Evolutionary conservation across 2,888 invertebrate species (phyloP).

Genomic region (Epirrita christyi): DNA sequence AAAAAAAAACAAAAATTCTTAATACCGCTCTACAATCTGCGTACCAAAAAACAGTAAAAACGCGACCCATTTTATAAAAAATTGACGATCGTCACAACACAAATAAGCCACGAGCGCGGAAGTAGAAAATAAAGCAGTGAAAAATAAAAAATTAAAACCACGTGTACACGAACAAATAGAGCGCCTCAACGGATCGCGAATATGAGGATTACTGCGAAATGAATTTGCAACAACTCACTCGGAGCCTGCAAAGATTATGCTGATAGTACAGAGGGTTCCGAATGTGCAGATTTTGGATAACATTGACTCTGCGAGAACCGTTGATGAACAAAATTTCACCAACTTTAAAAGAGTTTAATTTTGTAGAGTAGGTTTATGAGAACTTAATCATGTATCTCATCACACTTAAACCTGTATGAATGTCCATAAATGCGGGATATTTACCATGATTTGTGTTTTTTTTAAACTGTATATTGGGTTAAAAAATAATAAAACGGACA

Average conservation of each 20-base stretch:
- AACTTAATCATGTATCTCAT: too few relatives aligned
- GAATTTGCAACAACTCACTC: slow-evolving; percentile 39
- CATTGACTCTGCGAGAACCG: background rate
- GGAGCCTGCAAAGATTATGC: slow-evolving; percentile 27
- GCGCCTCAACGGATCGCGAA: slow-evolving; percentile 28
- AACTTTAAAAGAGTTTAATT: too few relatives aligned
- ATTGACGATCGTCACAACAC: slow-evolving; percentile 7
- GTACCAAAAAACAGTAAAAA: background rate
- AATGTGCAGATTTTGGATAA: slow-evolving; percentile 1
- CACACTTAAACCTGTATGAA: too few relatives aligned
- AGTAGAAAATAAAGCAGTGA: slow-evolving; percentile 6
- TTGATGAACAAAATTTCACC: too few relatives aligned
- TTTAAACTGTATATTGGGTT: too few relatives aligned
- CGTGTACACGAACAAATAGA: slow-evolving; percentile 21
- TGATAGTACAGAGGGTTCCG: slow-evolving; percentile 17
- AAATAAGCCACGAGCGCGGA: slow-evolving; percentile 7
- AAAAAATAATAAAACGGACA: too few relatives aligned
- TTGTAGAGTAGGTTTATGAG: too few relatives aligned
- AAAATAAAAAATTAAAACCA: slow-evolving; percentile 21
- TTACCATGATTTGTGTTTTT: too few relatives aligned
- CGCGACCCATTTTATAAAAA: slow-evolving; percentile 11
- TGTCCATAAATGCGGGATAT: too few relatives aligned
- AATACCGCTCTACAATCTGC: background rate
- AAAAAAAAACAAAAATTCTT: too few relatives aligned
- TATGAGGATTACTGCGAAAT: slow-evolving; percentile 40